Base-by-base conservation (phyloP, 2,113 vertebrate species). In the Percina caprodes region DNA sequence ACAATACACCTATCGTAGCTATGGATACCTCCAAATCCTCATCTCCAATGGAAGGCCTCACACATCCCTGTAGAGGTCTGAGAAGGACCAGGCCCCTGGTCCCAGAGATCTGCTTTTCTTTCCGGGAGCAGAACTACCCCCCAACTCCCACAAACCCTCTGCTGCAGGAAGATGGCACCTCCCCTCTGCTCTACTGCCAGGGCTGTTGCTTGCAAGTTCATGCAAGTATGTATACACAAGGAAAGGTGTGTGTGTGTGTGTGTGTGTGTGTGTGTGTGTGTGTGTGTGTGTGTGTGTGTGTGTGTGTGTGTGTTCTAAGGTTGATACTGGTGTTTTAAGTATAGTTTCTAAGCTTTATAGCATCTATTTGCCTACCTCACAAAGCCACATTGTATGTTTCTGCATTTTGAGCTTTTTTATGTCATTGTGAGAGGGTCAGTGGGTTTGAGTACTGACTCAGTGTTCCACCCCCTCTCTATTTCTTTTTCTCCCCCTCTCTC, bases 21-120 rank as follows among this genome's bases (percentile, higher is more conserved):
- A 49, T 49, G 61, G 79, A 89, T 23, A 13, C 46, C 21, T 39
- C 65, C 24, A 23, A 9, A 12, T 45, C 82, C 30, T 58, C 69
- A 6, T 85, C 78, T 69, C 66, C 76, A 15, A 13, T 6, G 49
- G 70, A 75, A 51, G 66, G 15, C 21, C 49, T 58, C 8, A 39
- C 63, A 3, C 49, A 5, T 45, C 74, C 55, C 39, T 66, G 51
- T 30, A 6, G n/a, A 51, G 83, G 75, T 42, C 63, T 83, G 23
- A 93, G 81, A 74, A 93, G 91, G 51, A 92, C 80, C 79, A 98
- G 95, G 84, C 98, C 98, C 78, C 95, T 99, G 84, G 95, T 99
- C 90, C 98, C 98, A 63, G 98, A 99, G 93, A 97, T 99, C 91
- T 99, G 97, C 94, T 99, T 99, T 88, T 96, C 96, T 69, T 97